Evolutionary conservation across 2,113 vertebrate genomes (phyloP).

Genomic region (Osmerus mordax): DNA sequence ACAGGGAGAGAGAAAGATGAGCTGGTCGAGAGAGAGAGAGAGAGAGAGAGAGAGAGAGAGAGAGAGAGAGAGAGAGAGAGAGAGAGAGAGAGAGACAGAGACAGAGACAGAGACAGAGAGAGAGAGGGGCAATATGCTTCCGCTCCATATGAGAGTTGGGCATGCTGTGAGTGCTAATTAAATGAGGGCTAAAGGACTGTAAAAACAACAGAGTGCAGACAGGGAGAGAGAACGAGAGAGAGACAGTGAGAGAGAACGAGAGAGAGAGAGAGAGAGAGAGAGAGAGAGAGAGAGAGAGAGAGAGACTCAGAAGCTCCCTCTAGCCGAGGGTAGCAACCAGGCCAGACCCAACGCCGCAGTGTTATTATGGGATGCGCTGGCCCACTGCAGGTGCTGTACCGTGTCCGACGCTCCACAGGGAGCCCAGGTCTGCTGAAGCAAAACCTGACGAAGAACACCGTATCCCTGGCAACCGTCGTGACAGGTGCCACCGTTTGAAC

Average conservation of each 20-base stretch:
- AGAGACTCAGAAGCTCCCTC: constrained; percentile 12
- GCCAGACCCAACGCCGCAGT: neutral
- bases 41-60: neutral
- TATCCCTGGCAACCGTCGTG: too few relatives aligned
- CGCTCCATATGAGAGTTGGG: constrained; percentile 36
- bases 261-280: constrained; percentile 16
- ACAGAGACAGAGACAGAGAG: too few relatives aligned
- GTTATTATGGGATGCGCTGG: too few relatives aligned
- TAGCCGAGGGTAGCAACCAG: constrained; percentile 8
- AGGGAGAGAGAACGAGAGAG: constrained; percentile 12
- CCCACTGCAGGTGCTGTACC: too few relatives aligned
- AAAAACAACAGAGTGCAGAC: constrained; percentile 26
- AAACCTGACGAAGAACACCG: too few relatives aligned
- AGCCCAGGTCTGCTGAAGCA: too few relatives aligned
- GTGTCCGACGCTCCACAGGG: too few relatives aligned
- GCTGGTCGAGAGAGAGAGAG: neutral
- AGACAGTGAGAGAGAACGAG: neutral
- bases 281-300: neutral
- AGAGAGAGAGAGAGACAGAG: neutral
- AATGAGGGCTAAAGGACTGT: constrained; percentile 47
- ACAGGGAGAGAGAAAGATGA: too few relatives aligned
- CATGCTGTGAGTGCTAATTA: constrained; percentile 51
- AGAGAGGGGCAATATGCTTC: constrained; percentile 46
- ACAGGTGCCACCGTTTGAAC: too few relatives aligned
- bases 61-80: neutral